Evolutionary conservation across 2,797 vertebrate genomes (phyloP).

Genomic region (Muraenolepis orangiensis): DNA sequence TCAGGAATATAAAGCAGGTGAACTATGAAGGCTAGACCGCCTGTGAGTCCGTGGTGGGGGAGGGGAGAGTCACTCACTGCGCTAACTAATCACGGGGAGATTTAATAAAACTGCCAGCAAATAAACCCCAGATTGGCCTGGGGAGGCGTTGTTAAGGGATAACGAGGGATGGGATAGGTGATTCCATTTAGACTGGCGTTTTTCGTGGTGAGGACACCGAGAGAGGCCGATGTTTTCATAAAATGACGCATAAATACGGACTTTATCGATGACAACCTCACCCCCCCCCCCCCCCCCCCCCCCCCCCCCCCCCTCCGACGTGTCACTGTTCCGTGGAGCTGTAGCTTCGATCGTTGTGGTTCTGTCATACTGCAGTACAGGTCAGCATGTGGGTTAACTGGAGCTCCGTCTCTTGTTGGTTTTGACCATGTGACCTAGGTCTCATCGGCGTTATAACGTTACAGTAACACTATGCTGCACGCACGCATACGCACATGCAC

Average conservation of each 20-base stretch:
- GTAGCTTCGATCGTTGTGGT: no score
- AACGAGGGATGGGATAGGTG: not conserved
- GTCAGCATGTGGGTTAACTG: constrained; percentile 31
- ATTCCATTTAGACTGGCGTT: not conserved
- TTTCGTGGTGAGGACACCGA: not conserved
- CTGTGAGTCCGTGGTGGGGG: not conserved
- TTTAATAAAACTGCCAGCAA: not conserved
- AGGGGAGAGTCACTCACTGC: not conserved
- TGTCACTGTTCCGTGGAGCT: no score
- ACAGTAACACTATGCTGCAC: not conserved
- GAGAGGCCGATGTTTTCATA: not conserved
- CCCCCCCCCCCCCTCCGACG: no score
- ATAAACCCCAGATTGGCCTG: not conserved
- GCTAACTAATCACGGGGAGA: not conserved
- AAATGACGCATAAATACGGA: not conserved
- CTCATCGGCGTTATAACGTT: not conserved
- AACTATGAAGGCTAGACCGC: constrained; percentile 10
- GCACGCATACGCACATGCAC: not conserved
- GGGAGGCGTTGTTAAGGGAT: not conserved
- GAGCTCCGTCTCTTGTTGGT: constrained; percentile 58
- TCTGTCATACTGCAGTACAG: no score
- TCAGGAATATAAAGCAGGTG: constrained; percentile 56
- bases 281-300: no score
- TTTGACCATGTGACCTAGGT: constrained; percentile 53
- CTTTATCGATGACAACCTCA: not conserved